These are phyloP conservation scores for Aphaenogaster floridana DNA, from an alignment of 1,140 invertebrate genomes.

Conservation along the genomic window DNA sequence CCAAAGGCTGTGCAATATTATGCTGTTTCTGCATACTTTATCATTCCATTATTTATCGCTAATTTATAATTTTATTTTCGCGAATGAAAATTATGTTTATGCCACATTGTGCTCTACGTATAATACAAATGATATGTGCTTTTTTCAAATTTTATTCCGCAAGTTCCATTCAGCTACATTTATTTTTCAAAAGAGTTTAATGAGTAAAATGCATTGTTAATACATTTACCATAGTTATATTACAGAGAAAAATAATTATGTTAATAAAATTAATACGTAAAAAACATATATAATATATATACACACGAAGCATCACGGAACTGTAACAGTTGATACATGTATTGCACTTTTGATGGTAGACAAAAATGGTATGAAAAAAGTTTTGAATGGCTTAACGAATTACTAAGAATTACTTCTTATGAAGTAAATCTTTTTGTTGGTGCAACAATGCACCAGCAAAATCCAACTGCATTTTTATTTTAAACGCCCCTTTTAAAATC, in stretches of 20 bases:
- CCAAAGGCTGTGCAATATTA: conserved; percentile 10
- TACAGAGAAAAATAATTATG: neutral
- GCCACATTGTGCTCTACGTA: neutral
- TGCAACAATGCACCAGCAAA: too few species aligned
- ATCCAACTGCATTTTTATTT: too few species aligned
- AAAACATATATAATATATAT: too few species aligned
- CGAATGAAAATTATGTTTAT: conserved; percentile 26
- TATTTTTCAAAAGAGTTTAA: conserved; percentile 11
- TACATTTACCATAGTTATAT: neutral
- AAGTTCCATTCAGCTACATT: neutral
- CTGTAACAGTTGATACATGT: too few species aligned
- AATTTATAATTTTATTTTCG: conserved; percentile 11
- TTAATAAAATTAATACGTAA: neutral
- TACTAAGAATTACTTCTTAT: too few species aligned
- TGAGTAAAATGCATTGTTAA: conserved; percentile 11
- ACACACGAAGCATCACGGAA: too few species aligned
- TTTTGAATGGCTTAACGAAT: too few species aligned
- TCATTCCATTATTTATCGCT: neutral
- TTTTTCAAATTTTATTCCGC: neutral
- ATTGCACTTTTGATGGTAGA: too few species aligned
- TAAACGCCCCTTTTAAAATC: too few species aligned
- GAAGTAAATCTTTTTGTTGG: too few species aligned
- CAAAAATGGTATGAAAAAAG: too few species aligned
- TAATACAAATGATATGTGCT: conserved; percentile 3
- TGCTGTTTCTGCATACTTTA: neutral